Base-by-base conservation (phyloP, 2,888 invertebrate species). In the Nymphalis urticae region DNA sequence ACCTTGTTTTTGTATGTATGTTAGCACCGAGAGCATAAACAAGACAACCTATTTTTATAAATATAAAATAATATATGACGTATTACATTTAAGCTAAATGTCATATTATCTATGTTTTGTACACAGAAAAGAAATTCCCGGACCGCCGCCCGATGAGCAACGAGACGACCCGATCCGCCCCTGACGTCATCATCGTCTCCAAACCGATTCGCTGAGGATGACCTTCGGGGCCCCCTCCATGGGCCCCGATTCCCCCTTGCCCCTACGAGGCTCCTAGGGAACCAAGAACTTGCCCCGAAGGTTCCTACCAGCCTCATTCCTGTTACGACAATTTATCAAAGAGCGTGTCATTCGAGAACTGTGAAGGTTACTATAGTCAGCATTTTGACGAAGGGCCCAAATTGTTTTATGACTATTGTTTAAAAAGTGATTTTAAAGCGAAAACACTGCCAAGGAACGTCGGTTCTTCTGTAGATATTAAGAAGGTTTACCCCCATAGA, bases 81-180 rank as follows among this genome's bases (percentile, higher is more conserved):
- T 32, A 6, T 32, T 5, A 50, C 0, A 50, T 50, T 50, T 0
- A 50, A 50, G 2, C 36, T 42, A 0, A 50, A 7, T 50, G 6
- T 19, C 6, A 50, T 50, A 48, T 19, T 50, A n/a, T 10, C 13
- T 56, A 8, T 5, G n/a, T 47, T 69, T 66, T 67, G 51, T 42
- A 81, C 77, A 75, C 89, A 92, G 92, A 85, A 78, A 92, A 92
- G 84, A 92, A 90, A 77, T 77, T 84, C 17, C 73, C 82, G 0
- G 91, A 92, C 59, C 92, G 94, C 54, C 91, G 95, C 62, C 96
- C 96, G 59, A 96, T 96, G 88, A 96, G 97, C 88, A 95, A 95
- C 69, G 96, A 97, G 83, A 97, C 97, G 68, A 97, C 97, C 69
- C 96, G 97, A 81, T 97, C 97, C 68, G 97, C 97, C 1, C 97